Conservation (phyloP, 2,888 invertebrate species). For the Watsonalla cultraria region DNA sequence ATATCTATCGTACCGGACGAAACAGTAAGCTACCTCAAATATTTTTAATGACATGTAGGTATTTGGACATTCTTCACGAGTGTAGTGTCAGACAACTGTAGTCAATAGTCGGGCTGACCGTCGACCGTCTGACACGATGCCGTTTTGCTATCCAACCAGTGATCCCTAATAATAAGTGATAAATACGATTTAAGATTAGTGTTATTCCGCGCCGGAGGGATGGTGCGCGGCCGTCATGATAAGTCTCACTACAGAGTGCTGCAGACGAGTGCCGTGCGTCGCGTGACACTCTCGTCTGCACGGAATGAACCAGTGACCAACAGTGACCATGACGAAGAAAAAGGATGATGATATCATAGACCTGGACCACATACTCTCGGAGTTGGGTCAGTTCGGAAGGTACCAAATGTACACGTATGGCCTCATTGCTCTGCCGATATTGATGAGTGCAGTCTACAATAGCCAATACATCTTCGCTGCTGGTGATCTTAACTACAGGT, state of each 20-base stretch:
- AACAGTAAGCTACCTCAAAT: too few species aligned
- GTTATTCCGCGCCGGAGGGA: neutral
- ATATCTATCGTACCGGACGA: too few species aligned
- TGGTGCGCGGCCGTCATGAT: neutral
- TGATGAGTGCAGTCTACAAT: slow-evolving; percentile 66
- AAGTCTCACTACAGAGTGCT: neutral
- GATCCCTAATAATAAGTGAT: too few species aligned
- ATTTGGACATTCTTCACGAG: too few species aligned
- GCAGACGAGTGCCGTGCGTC: neutral
- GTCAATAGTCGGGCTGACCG: too few species aligned
- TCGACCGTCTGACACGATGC: too few species aligned
- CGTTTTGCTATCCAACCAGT: too few species aligned
- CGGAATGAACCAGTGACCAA: neutral
- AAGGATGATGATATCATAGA: slow-evolving; percentile 27
- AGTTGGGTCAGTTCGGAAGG: slow-evolving; percentile 64
- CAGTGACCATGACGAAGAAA: slow-evolving; percentile 15
- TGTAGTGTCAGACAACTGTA: too few species aligned
- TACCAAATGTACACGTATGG: slow-evolving; percentile 62
- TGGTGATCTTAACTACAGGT: slow-evolving; percentile 70
- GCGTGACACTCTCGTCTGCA: neutral
- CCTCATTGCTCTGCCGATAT: slow-evolving; percentile 60
- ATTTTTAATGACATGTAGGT: too few species aligned
- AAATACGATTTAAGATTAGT: neutral
- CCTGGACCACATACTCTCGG: slow-evolving; percentile 53
- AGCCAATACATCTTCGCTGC: slow-evolving; percentile 75